phyloP scores from a whole-genome alignment of 2,113 vertebrate species.

The Campylomormyrus tamandua region DNA sequence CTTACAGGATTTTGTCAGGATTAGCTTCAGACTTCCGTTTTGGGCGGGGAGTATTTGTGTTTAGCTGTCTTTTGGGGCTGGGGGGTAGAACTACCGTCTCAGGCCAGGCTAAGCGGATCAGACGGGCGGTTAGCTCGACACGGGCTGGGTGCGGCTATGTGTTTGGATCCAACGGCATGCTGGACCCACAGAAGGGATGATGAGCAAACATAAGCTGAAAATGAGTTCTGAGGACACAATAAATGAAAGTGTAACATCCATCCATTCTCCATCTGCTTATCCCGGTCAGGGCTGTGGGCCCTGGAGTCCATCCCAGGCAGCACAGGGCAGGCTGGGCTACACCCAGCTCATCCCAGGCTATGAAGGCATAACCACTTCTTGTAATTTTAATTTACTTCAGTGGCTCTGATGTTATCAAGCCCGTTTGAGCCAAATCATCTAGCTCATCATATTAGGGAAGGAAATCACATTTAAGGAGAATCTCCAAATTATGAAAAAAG shows the following conservation, averaged over 20 bases:
- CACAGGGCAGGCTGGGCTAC: too few relatives aligned
- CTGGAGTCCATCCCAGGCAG: too few relatives aligned
- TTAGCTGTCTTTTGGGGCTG: not conserved
- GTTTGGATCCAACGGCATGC: too few relatives aligned
- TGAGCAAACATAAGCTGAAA: not conserved
- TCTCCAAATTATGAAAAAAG: slow-evolving; percentile 41
- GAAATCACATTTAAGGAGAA: slow-evolving; percentile 32
- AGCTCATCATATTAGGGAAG: slow-evolving; percentile 18
- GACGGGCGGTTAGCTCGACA: not conserved
- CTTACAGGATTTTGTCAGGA: not conserved
- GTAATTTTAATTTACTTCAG: slow-evolving; percentile 28
- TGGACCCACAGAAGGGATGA: not conserved
- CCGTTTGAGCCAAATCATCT: slow-evolving; percentile 20
- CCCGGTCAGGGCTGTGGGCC: not conserved
- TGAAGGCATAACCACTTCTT: slow-evolving; percentile 25
- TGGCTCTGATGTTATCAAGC: not conserved
- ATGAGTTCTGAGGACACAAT: not conserved
- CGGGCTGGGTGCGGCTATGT: not conserved
- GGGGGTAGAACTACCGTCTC: not conserved
- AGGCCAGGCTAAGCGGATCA: not conserved
- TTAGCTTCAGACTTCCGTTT: not conserved
- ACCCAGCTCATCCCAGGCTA: not conserved
- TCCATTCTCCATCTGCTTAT: not conserved
- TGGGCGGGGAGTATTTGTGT: too few relatives aligned
- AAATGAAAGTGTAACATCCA: slow-evolving; percentile 16